phyloP scores from a whole-genome alignment of 2,888 invertebrate species.

The Diaperis boleti region DNA sequence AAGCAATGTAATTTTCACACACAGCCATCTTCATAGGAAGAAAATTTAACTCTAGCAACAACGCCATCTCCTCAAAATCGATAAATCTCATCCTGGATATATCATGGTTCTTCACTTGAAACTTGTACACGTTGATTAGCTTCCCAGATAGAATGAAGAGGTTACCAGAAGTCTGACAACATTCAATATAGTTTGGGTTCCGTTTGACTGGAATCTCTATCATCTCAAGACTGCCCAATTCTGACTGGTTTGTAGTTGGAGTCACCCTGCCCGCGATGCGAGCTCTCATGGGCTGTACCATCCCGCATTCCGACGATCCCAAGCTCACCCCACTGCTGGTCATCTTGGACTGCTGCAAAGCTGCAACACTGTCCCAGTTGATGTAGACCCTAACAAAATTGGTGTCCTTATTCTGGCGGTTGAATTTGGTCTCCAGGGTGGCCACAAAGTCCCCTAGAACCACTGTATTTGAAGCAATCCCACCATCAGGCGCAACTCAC shows the following conservation, averaged over 20 bases:
- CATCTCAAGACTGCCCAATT: conserved; percentile 75
- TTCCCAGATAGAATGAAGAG: conserved; percentile 64
- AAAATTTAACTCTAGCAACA: conserved; percentile 76
- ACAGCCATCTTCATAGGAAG: conserved; percentile 71
- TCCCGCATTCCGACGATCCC: conserved; percentile 64
- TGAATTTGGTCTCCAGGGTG: conserved; percentile 73
- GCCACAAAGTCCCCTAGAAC: conserved; percentile 74
- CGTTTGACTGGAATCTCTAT: conserved; percentile 77
- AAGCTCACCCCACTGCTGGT: conserved; percentile 63
- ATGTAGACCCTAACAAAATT: conserved; percentile 79
- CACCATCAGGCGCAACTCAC: too few species aligned
- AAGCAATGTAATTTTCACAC: conserved; percentile 77
- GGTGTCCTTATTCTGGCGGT: conserved; percentile 65
- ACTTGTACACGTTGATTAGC: conserved; percentile 70
- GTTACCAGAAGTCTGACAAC: conserved; percentile 71
- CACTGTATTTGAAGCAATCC: too few species aligned
- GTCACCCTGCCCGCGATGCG: conserved; percentile 82
- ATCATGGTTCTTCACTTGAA: conserved; percentile 75
- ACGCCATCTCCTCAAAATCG: conserved; percentile 77
- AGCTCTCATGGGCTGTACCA: conserved; percentile 73
- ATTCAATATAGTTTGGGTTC: conserved; percentile 72
- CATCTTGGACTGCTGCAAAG: conserved; percentile 66
- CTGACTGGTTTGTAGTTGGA: conserved; percentile 74
- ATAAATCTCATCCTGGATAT: conserved; percentile 76
- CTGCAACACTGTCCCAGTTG: conserved; percentile 76